Conservation (phyloP, 92 coral and sea anemone genomes). For the Metridium senile region DNA sequence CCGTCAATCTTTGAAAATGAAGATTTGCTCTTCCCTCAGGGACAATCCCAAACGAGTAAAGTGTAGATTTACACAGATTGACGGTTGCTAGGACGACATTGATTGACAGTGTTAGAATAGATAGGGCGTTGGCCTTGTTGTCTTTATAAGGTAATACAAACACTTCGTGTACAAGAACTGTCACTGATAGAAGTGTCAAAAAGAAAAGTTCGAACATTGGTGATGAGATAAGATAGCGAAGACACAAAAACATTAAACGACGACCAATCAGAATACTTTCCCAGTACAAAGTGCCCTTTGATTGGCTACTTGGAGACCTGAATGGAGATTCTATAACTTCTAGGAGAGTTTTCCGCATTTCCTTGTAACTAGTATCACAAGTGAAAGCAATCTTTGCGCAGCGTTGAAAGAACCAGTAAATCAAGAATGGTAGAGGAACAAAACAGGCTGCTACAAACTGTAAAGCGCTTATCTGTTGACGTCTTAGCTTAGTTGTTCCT, state of each 20-base stretch:
- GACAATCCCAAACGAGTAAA: conserved; percentile 43
- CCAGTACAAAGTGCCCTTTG: conserved; percentile 59
- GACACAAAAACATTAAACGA: conserved; percentile 53
- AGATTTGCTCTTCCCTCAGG: conserved; percentile 35
- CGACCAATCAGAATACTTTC: conserved; percentile 75
- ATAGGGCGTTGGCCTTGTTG: conserved; percentile 47
- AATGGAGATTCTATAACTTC: conserved; percentile 51
- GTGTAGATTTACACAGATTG: conserved; percentile 53
- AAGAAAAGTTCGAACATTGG: conserved; percentile 53
- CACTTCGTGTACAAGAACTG: no score
- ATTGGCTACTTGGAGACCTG: conserved; percentile 28
- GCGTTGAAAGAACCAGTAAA: no score
- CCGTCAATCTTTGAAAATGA: conserved; percentile 29
- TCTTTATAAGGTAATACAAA: conserved; percentile 52
- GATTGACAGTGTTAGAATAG: conserved; percentile 34
- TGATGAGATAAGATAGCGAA: conserved; percentile 40
- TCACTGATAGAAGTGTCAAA: conserved; percentile 38
- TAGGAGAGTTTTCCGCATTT: conserved; percentile 4
- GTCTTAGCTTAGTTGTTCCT: no score
- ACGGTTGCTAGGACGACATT: conserved; percentile 51
- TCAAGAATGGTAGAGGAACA: no score
- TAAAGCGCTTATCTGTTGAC: no score
- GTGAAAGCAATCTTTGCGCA: not conserved
- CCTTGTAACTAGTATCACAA: not conserved
- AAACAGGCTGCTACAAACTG: no score